Evolutionary conservation across 2,888 invertebrate species (phyloP).

Genomic region (Rotaria sp.): DNA sequence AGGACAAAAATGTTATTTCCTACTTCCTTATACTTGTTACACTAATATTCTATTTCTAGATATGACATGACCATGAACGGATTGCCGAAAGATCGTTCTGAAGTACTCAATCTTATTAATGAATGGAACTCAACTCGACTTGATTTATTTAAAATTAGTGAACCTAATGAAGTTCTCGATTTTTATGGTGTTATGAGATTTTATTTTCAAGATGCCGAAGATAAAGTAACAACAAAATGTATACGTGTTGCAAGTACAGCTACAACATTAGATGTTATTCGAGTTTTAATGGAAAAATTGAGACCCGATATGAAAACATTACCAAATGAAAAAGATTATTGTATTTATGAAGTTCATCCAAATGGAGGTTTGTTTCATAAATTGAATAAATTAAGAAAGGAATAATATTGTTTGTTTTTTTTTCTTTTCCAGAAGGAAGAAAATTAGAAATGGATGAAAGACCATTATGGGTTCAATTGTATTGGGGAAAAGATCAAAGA

Average conservation of each 20-base stretch:
- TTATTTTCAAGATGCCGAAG: conserved; percentile 83
- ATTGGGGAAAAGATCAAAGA: conserved; percentile 96
- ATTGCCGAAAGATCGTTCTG: conserved; percentile 30
- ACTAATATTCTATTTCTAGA: neutral
- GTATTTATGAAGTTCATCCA: conserved; percentile 68
- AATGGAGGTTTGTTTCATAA: conserved; percentile 60
- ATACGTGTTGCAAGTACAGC: conserved; percentile 93
- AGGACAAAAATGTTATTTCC: neutral
- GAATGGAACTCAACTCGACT: conserved; percentile 42
- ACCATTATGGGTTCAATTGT: conserved; percentile 88
- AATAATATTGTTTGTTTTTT: too few species aligned
- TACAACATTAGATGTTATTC: conserved; percentile 88
- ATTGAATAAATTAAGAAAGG: conserved; percentile 49
- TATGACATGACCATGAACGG: conserved; percentile 24
- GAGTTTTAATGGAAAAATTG: conserved; percentile 94
- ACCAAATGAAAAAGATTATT: conserved; percentile 49
- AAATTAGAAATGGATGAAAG: conserved; percentile 81
- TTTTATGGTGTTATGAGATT: conserved; percentile 99
- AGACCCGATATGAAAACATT: conserved; percentile 97
- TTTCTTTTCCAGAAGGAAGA: conserved; percentile 66
- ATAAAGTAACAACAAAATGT: conserved; percentile 97
- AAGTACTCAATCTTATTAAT: conserved; percentile 39
- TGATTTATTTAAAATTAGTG: conserved; percentile 41
- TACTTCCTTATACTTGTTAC: neutral
- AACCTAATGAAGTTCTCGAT: conserved; percentile 58